phyloP scores from a whole-genome alignment of 2,888 invertebrate genomes.

The Caenorhabditis drosophilae region DNA sequence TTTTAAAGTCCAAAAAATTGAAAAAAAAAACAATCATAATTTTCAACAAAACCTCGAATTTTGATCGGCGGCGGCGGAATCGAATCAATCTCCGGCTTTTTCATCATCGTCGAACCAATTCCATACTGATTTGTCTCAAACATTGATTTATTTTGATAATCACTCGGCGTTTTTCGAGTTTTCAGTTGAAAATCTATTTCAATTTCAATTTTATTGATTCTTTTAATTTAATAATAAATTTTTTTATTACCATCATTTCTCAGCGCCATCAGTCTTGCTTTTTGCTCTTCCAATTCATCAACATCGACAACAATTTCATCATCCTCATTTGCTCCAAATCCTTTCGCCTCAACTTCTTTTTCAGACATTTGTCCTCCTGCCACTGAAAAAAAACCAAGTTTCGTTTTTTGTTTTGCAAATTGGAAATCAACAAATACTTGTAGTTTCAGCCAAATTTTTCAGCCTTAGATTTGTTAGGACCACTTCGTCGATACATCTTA shows the following conservation, averaged over 20 bases:
- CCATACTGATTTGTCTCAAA: no score
- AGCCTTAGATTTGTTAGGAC: constrained; percentile 1
- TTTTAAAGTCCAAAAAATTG: background rate
- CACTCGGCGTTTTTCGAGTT: no score
- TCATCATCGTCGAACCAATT: no score
- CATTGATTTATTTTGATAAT: no score
- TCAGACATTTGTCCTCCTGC: background rate
- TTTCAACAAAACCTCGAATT: no score
- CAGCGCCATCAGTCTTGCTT: background rate
- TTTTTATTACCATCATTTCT: background rate
- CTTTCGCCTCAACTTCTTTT: background rate
- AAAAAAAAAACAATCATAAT: no score
- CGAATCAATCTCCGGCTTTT: no score
- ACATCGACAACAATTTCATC: background rate
- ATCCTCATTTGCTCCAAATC: background rate
- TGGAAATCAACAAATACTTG: no score
- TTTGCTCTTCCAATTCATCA: constrained; percentile 1
- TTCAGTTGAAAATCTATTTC: background rate
- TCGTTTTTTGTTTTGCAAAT: no score
- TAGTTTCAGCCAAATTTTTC: background rate
- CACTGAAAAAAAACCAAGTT: no score
- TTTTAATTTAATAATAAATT: background rate
- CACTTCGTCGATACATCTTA: constrained; percentile 1
- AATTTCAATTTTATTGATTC: background rate
- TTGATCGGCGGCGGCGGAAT: no score